These are phyloP conservation scores for Percopsis transmontana DNA, from an alignment of 2,113 vertebrate species.

Conservation along the genomic window DNA sequence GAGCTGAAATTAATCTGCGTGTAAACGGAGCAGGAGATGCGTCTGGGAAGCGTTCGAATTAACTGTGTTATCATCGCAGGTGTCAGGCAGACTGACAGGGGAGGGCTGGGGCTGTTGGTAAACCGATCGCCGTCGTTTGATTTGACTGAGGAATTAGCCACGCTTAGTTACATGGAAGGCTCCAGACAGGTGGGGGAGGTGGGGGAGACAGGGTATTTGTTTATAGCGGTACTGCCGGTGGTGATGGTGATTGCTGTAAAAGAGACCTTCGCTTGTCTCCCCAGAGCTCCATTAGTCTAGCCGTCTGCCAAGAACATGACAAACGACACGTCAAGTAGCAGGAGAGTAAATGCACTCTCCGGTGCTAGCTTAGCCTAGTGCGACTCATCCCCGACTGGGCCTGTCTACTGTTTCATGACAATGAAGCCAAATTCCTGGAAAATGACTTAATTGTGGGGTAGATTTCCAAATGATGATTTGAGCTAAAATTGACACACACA, in stretches of 20 bases:
- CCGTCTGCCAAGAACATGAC: conserved; percentile 64
- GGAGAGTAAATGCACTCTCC: conserved; percentile 40
- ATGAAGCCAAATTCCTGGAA: conserved; percentile 62
- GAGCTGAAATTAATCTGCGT: conserved; percentile 69
- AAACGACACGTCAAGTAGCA: conserved; percentile 49
- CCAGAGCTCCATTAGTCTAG: conserved; percentile 7
- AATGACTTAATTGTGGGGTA: conserved; percentile 73
- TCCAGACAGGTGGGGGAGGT: conserved; percentile 31
- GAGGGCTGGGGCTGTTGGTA: conserved; percentile 42
- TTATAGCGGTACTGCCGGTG: conserved; percentile 18
- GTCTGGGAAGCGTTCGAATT: conserved; percentile 29
- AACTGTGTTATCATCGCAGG: conserved; percentile 16
- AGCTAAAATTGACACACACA: conserved; percentile 35
- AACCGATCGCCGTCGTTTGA: conserved; percentile 52
- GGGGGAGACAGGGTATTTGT: conserved; percentile 46
- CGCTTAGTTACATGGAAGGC: conserved; percentile 46
- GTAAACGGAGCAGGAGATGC: conserved; percentile 48
- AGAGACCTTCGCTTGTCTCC: conserved; percentile 28
- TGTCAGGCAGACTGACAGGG: background rate
- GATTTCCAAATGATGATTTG: conserved; percentile 67
- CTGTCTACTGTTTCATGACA: conserved; percentile 43
- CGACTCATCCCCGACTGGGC: conserved; percentile 31
- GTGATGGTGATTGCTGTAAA: conserved; percentile 11
- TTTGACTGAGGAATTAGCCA: conserved; percentile 53
- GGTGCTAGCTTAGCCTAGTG: conserved; percentile 41